These are phyloP conservation scores for Sinocyclocheilus rhinocerous DNA, from an alignment of 2,113 vertebrate genomes.

Conservation along the genomic window DNA sequence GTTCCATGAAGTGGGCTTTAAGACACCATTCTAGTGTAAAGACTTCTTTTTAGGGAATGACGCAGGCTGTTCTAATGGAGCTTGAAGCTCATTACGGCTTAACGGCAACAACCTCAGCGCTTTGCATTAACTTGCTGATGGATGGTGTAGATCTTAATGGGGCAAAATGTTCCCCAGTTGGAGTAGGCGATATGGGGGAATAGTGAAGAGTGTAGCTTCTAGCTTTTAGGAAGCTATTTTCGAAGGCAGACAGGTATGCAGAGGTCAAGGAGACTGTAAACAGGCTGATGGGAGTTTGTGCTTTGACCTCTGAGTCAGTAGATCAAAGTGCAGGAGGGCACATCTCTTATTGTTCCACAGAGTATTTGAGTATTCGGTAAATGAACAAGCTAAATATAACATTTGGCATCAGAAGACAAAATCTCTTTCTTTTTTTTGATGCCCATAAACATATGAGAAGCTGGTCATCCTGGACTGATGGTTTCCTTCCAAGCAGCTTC, in stretches of 20 bases:
- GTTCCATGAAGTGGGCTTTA: not conserved
- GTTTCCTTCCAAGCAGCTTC: conserved; percentile 20
- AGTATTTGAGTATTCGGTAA: conserved; percentile 4
- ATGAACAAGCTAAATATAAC: conserved; percentile 32
- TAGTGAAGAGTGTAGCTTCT: not conserved
- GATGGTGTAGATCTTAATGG: conserved; percentile 48
- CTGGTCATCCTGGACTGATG: conserved; percentile 35
- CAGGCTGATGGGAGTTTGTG: not conserved
- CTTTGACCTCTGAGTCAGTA: conserved; percentile 15
- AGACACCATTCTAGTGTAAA: not conserved
- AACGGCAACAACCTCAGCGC: conserved; percentile 54
- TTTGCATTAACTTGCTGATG: conserved; percentile 60
- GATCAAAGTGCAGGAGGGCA: not conserved
- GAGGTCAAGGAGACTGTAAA: conserved; percentile 1
- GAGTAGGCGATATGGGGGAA: conserved; percentile 2
- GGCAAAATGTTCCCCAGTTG: conserved; percentile 12
- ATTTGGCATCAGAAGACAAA: not conserved
- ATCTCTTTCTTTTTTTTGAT: not conserved
- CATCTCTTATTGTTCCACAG: not conserved
- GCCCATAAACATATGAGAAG: not conserved
- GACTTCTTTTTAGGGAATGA: conserved; percentile 40
- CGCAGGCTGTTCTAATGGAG: conserved; percentile 65
- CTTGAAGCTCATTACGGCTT: conserved; percentile 68
- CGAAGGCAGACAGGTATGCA: not conserved
- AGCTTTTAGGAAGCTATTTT: conserved; percentile 2